Percentiles rank a stretch among this genome's conserved stretches.
Conservation (phyloP, 2,888 invertebrate species). For the Ganaspis brasiliensis region DNA sequence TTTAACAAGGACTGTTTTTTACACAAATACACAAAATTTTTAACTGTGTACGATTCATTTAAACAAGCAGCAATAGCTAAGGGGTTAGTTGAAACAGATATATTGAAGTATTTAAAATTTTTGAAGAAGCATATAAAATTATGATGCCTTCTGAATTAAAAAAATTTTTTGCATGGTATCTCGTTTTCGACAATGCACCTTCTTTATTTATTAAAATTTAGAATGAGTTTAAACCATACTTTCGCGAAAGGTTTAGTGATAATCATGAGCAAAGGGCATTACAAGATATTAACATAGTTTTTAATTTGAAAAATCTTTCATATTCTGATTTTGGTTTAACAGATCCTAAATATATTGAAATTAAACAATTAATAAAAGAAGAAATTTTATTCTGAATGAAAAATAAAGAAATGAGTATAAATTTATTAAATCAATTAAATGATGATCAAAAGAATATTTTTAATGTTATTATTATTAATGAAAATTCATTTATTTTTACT, state of each 20-base stretch:
- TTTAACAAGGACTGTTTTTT: no score
- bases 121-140: not conserved
- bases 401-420: not conserved
- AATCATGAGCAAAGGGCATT: conserved; percentile 34
- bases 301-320: conserved; percentile 30
- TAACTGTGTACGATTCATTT: conserved; percentile 20
- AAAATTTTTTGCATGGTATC: not conserved
- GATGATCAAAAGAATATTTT: conserved; percentile 4
- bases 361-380: not conserved
- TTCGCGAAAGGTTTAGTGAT: conserved; percentile 38
- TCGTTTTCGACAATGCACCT: not conserved
- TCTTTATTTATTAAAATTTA: not conserved
- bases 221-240: conserved; percentile 21
- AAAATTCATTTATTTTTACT: conserved; percentile 24
- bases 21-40: no score
- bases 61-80: conserved; percentile 44
- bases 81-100: conserved; percentile 40
- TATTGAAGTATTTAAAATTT: not conserved
- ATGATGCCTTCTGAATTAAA: conserved; percentile 31
- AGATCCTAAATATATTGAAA: conserved; percentile 8
- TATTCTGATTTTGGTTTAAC: conserved; percentile 44
- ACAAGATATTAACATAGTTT: conserved; percentile 27
- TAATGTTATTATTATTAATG: not conserved
- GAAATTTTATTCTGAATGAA: not conserved
- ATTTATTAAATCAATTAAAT: not conserved